Base-by-base conservation (phyloP, 1,140 invertebrate species). In the Euborellia annulipes region DNA sequence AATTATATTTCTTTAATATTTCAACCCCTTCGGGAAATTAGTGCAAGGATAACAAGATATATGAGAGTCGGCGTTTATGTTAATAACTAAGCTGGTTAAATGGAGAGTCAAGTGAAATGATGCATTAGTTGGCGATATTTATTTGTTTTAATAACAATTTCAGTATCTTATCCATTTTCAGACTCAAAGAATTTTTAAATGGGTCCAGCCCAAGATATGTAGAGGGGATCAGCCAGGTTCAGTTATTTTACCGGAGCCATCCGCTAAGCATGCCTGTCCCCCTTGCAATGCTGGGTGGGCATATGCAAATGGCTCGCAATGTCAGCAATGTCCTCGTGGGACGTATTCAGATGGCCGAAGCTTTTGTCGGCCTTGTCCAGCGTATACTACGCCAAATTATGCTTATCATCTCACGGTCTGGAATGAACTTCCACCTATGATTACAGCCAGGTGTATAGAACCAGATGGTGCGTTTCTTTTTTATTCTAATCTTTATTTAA, bases 211-310 rank as follows among this genome's bases (percentile, higher is more conserved):
- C 9, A 62, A 66, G 49, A 66, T 74, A 20, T 77, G 75, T 52
- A 53, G 62, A 9, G 61, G 63, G 21, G 58, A 65, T 41, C 23
- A 63, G 7, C 46, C 54, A 7, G 56, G 52, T 1, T 58, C 68
- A 0, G 63, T 59, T 3, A 45, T 55, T 1, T 54, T 73, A 0
- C 71, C 70, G 6, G 47, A 56, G 3, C 53, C 59, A 18, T 59
- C 55, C 1, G 46, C 54, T 13, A 46, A 53, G 3, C 54, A 55
- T 41, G 52, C 56, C 3, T 75, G 72, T 55, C 68, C 69, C 0
- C 65, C 68, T 2, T 76, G 74, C 54, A 75, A 71, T 52, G 65
- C 70, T 11, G 73, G 74, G 32, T 73, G 72, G 64, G 61, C 68
- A 27, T 61, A 62, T 46, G 51, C 54, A 9, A 60, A 60, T 45